Percentiles rank a stretch among this genome's conserved stretches.
These are phyloP conservation scores for Clupea harengus DNA, from an alignment of 2,113 vertebrate species.

Conservation along the genomic window DNA sequence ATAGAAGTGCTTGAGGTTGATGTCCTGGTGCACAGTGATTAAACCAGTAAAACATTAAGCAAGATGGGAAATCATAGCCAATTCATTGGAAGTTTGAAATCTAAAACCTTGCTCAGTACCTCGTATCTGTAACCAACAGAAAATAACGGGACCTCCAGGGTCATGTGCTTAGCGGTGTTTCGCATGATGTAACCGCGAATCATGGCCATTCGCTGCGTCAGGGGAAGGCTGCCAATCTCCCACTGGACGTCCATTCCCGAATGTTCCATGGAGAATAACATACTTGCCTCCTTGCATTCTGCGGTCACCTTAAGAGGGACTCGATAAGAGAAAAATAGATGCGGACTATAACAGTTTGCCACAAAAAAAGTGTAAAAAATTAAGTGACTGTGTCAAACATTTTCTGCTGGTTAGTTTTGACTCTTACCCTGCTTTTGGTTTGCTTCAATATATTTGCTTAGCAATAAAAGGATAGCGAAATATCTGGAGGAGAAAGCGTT, in stretches of 20 bases:
- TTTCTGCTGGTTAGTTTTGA: too few species aligned
- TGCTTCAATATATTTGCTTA: background rate
- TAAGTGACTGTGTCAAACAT: too few species aligned
- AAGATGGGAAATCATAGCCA: too few species aligned
- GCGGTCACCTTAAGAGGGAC: background rate
- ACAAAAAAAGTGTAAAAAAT: background rate
- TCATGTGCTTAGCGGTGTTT: background rate
- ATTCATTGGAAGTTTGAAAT: background rate
- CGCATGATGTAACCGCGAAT: background rate
- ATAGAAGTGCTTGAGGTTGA: conserved; percentile 1
- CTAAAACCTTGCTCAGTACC: background rate
- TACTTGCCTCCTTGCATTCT: background rate
- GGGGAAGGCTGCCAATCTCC: background rate
- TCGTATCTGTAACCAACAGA: conserved; percentile 8
- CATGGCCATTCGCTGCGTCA: background rate
- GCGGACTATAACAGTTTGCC: background rate
- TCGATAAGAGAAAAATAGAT: background rate
- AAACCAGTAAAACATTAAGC: background rate
- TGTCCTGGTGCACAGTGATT: background rate
- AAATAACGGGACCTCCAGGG: conserved; percentile 4
- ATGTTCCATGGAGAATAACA: background rate
- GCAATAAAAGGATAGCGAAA: background rate
- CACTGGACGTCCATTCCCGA: background rate
- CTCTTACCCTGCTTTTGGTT: background rate
- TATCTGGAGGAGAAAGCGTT: background rate